phyloP scores from a whole-genome alignment of 2,113 vertebrate genomes.

The Xiphophorus hellerii region DNA sequence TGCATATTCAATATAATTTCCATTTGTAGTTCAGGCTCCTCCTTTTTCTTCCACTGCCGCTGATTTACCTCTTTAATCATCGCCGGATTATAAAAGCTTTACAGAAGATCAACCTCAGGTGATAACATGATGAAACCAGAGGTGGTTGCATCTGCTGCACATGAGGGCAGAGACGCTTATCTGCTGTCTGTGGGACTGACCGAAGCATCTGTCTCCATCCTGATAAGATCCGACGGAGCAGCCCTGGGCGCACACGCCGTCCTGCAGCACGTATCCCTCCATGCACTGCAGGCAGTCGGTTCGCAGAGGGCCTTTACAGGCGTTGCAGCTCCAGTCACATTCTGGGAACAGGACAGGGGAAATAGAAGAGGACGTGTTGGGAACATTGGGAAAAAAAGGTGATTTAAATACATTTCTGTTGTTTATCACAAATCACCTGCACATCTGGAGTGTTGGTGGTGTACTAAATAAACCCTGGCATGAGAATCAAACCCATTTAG shows the following conservation, averaged over 20 bases:
- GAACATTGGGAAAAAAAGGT: conserved; percentile 2
- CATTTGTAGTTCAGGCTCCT: not conserved
- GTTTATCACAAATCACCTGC: conserved; percentile 16
- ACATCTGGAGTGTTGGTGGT: conserved; percentile 28
- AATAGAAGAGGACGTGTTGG: not conserved
- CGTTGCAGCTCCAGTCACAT: conserved; percentile 95
- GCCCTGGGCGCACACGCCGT: conserved; percentile 83
- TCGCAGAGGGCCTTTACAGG: conserved; percentile 85
- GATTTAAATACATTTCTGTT: conserved; percentile 15
- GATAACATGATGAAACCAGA: not conserved
- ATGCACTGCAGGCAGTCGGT: conserved; percentile 94
- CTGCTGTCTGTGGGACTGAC: conserved; percentile 76
- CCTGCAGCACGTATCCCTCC: conserved; percentile 87
- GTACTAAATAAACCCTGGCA: not conserved
- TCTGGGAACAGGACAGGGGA: conserved; percentile 76
- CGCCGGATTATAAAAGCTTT: not conserved
- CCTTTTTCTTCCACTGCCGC: not conserved
- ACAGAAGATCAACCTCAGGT: not conserved
- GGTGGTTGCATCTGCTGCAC: not conserved
- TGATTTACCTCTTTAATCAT: conserved; percentile 13
- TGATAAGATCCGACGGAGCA: conserved; percentile 83
- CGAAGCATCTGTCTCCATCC: conserved; percentile 83
- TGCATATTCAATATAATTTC: not conserved
- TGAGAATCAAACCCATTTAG: conserved; percentile 17
- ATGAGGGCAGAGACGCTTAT: not conserved